Evolutionary conservation across 1,140 invertebrate species (phyloP).

Genomic region (Sarcophaga peregrina): DNA sequence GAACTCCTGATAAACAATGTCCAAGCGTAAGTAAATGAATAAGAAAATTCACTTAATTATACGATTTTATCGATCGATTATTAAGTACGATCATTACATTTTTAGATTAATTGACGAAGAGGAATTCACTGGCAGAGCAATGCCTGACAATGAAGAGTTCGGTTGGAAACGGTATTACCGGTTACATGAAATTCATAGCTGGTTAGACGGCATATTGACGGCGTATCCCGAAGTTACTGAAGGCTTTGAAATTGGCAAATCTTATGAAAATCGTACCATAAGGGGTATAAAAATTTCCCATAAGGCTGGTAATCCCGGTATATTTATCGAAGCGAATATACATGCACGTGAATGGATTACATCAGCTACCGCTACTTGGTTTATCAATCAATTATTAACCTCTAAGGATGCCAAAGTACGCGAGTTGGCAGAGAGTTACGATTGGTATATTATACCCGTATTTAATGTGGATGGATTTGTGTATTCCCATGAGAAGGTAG

Average conservation of each 20-base stretch:
- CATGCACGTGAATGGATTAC: conserved; percentile 72
- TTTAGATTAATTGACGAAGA: conserved; percentile 49
- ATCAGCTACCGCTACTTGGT: conserved; percentile 69
- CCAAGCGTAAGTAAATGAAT: conserved; percentile 50
- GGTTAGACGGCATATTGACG: conserved; percentile 65
- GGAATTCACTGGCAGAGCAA: conserved; percentile 6
- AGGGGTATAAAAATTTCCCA: conserved; percentile 72
- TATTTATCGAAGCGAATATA: conserved; percentile 71
- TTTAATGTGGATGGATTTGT: conserved; percentile 81
- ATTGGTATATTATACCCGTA: conserved; percentile 78
- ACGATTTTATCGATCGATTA: neutral
- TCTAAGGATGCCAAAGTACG: conserved; percentile 56
- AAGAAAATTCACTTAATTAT: too few species aligned
- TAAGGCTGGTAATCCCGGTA: conserved; percentile 68
- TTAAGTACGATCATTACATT: too few species aligned
- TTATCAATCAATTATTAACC: conserved; percentile 68
- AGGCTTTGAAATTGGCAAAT: conserved; percentile 58
- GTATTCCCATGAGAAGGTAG: conserved; percentile 68
- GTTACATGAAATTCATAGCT: conserved; percentile 67
- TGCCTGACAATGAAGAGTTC: conserved; percentile 44
- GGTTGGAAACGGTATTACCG: conserved; percentile 67
- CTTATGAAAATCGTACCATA: conserved; percentile 73
- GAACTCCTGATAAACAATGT: conserved; percentile 55
- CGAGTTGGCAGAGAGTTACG: conserved; percentile 66
- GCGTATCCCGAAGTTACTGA: conserved; percentile 55